These are phyloP conservation scores for Talpa occidentalis DNA, from an alignment of 2,113 vertebrate species.

Conservation along the genomic window DNA sequence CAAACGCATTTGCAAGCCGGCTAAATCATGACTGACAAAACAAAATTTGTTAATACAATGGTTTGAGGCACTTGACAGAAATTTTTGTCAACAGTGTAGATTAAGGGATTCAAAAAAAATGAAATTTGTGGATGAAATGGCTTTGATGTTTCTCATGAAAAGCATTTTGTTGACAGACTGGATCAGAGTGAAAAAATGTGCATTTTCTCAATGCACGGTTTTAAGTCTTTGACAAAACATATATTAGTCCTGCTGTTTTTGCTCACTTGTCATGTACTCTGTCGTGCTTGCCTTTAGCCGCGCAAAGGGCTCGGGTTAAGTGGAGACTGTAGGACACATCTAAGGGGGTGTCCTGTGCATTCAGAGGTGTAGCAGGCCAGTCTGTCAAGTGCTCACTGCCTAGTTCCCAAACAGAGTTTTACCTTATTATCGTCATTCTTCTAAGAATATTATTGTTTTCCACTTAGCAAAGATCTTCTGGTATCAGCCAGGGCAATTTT, in stretches of 20 bases:
- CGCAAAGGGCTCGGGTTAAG: constrained; percentile 9
- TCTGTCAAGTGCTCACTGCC: too few species aligned
- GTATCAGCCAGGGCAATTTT: not conserved
- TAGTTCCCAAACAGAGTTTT: not conserved
- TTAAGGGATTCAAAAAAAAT: constrained; percentile 85
- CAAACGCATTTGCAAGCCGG: constrained; percentile 71
- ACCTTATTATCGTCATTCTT: not conserved
- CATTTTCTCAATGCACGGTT: constrained; percentile 80
- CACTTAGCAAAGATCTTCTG: not conserved
- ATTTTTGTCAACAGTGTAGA: constrained; percentile 88
- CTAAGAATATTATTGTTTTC: not conserved
- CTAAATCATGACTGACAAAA: constrained; percentile 87
- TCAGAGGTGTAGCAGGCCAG: too few species aligned
- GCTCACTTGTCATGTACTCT: constrained; percentile 78
- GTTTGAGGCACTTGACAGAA: constrained; percentile 86
- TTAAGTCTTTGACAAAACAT: constrained; percentile 85
- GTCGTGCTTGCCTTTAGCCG: constrained; percentile 64
- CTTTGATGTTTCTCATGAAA: constrained; percentile 87
- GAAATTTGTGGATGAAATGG: constrained; percentile 86
- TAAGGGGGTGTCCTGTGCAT: too few species aligned
- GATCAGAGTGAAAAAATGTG: constrained; percentile 83
- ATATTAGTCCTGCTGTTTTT: constrained; percentile 80
- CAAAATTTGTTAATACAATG: constrained; percentile 88
- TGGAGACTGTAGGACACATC: not conserved
- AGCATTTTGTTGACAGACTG: constrained; percentile 87